Evolutionary conservation across 2,888 invertebrate genomes (phyloP), one percentile per base, ranked within the genome.

Genomic region (Callyntrura sp.): DNA sequence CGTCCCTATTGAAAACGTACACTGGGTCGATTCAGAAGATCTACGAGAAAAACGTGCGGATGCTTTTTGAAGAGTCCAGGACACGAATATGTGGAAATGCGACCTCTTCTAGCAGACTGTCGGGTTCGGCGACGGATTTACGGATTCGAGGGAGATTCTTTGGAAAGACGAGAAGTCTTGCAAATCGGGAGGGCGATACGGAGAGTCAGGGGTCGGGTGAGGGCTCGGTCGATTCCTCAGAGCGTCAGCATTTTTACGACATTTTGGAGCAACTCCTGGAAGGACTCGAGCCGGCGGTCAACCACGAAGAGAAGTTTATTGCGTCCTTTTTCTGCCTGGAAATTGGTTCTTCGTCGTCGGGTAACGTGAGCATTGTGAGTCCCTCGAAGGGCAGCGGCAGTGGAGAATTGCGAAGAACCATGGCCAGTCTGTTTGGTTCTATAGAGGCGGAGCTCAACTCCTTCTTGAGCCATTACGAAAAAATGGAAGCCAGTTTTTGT

Each of bases 401-500:
- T 93, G 97, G 97, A 94, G 98, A 98, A 95, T 96, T 98, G 84
- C 95, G 97, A 8, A 96, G 96, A 92, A 97, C 98, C 95, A 98
- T 99, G 98, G 96, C 96, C 85, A 97, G 97, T 92, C 96, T 99
- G 94, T 99, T 99, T 95, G 97, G 97, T 1, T 96, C 97, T 91
- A 95, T 99, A 43, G 99, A 99, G 95, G 95, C 96, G 0, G 98
- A 99, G 94, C 95, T 99, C 90, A 96, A 97, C 88, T 96, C 96
- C 94, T 98, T 99, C 93, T 97, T 99, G 91, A 96, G 96, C 68
- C 97, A 97, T 94, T 97, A 98, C 93, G 98, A 98, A 95, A 97
- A 97, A 93, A 96, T 97, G 94, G 98, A 99, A 94, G 97, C 97
- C 93, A 98, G 98, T 95, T 98, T 98, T 94, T 98, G 98, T 83